phyloP scores from a whole-genome alignment of 2,888 invertebrate genomes.

The Coleophora deauratella region DNA sequence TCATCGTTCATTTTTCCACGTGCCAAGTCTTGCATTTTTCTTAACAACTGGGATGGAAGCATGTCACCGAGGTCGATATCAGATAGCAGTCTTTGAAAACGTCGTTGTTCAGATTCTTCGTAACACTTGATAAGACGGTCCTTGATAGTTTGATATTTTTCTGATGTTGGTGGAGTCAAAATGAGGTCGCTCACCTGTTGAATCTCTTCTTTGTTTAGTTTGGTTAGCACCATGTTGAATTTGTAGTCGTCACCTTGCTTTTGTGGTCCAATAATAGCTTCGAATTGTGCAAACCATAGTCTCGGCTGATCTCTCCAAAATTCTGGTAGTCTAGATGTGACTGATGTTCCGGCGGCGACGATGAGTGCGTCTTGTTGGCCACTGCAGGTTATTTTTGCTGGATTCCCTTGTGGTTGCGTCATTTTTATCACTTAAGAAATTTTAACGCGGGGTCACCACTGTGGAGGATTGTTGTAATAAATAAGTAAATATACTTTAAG shows the following conservation, averaged over 20 bases:
- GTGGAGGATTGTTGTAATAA: no score
- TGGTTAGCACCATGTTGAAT: background rate
- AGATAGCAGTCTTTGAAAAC: background rate
- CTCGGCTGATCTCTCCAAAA: constrained; percentile 22
- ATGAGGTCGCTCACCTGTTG: background rate
- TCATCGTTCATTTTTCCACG: background rate
- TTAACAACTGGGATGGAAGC: background rate
- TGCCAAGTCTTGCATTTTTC: background rate
- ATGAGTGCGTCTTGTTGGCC: no score
- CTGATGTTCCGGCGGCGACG: no score
- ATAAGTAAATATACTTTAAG: no score
- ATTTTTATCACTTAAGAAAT: no score
- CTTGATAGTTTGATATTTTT: background rate
- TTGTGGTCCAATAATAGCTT: background rate
- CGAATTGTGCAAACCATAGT: background rate
- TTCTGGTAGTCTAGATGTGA: constrained; percentile 14
- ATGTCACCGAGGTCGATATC: background rate
- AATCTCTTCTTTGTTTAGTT: background rate
- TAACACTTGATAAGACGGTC: background rate
- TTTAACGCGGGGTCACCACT: no score
- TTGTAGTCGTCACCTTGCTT: background rate
- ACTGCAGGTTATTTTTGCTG: no score
- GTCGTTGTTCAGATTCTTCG: background rate
- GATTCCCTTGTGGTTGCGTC: no score
- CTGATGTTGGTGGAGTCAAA: background rate